phyloP scores from a whole-genome alignment of 2,888 invertebrate species.

The Gandaritis pyraliata region DNA sequence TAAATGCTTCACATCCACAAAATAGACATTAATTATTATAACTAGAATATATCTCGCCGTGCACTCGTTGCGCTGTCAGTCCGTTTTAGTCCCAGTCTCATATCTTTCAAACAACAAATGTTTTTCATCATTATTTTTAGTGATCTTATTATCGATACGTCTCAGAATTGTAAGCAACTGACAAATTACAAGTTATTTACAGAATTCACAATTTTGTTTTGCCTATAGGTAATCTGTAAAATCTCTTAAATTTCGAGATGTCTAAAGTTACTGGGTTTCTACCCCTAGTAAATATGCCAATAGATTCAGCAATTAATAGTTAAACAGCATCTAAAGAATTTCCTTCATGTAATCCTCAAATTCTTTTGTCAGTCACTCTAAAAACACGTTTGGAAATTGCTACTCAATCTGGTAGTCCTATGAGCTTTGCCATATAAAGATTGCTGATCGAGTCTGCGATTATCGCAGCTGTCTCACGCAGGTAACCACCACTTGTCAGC shows the following conservation, averaged over 20 bases:
- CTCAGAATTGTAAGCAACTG: too few relatives aligned
- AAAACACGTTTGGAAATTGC: background rate
- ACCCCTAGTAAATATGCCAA: too few relatives aligned
- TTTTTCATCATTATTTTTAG: background rate
- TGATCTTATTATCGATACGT: too few relatives aligned
- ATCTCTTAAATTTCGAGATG: too few relatives aligned
- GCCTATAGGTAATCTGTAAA: too few relatives aligned
- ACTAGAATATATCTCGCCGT: constrained; percentile 5
- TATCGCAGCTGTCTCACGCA: constrained; percentile 89
- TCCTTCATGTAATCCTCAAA: background rate
- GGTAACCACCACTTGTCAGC: constrained; percentile 95
- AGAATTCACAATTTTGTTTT: too few relatives aligned
- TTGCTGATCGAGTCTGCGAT: constrained; percentile 94
- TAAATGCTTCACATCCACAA: background rate
- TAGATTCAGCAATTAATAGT: background rate
- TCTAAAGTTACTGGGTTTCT: too few relatives aligned
- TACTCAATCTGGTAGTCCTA: constrained; percentile 49
- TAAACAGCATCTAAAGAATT: background rate
- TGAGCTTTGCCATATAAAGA: constrained; percentile 85
- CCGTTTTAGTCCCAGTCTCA: constrained; percentile 5
- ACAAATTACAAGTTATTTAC: too few relatives aligned
- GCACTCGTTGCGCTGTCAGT: constrained; percentile 1
- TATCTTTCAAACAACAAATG: background rate
- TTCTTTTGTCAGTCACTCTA: background rate
- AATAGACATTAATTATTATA: background rate